Evolutionary conservation across 2,113 vertebrate species (phyloP).

Genomic region (Meleagris gallopavo): DNA sequence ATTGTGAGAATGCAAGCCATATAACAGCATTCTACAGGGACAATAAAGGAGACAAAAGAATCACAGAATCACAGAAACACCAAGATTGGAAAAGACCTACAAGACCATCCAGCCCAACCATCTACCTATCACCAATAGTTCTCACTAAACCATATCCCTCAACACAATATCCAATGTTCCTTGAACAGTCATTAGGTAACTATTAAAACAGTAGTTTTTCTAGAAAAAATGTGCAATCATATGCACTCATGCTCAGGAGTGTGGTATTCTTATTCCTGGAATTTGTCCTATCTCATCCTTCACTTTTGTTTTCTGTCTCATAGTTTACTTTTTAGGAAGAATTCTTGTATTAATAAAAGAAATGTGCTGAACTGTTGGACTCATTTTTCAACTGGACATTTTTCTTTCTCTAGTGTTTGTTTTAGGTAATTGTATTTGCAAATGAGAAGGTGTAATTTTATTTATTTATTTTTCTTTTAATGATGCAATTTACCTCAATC

Average conservation of each 20-base stretch:
- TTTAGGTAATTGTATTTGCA: neutral
- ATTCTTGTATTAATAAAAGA: neutral
- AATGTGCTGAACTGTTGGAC: neutral
- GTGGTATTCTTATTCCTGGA: neutral
- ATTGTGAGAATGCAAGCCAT: neutral
- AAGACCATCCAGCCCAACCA: too few species aligned
- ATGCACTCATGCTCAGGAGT: neutral
- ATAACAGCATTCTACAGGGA: neutral
- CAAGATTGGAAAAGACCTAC: too few species aligned
- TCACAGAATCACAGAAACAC: too few species aligned
- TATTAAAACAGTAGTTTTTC: neutral
- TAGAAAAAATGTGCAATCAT: neutral
- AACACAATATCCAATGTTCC: too few species aligned
- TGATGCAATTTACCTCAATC: neutral
- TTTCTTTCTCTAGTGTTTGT: neutral
- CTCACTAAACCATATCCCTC: too few species aligned
- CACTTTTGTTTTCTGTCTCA: neutral
- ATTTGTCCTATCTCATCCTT: neutral
- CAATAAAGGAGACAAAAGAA: neutral
- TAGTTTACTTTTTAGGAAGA: fast-evolving
- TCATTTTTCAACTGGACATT: neutral
- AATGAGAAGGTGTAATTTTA: neutral
- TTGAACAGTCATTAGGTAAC: neutral
- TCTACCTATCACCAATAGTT: too few species aligned
- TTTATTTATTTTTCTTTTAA: neutral